Base-by-base conservation (phyloP, 2,888 invertebrate genomes). In the Anagyrus pseudococci region DNA sequence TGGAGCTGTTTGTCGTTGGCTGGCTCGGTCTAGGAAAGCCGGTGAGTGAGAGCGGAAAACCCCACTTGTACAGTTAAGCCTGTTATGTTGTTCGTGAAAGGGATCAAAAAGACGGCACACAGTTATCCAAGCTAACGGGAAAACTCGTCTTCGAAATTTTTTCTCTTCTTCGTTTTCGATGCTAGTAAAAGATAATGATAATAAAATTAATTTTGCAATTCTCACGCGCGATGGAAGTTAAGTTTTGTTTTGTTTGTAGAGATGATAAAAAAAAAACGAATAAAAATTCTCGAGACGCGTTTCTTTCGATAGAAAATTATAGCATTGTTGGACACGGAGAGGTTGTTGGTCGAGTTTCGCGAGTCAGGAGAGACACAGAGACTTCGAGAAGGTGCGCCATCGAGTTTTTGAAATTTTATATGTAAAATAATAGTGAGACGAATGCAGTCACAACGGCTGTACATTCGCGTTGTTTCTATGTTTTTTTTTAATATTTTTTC, bases 51-150 rank as follows among this genome's bases (percentile, higher is more conserved):
- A 69, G 65, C 64, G 67, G 66, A 67, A 72, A 71, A 73, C 72
- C n/a, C 72, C 71, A 72, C 73, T 77, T 75, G 75, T 76, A 73
- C 74, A 77, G 74, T 73, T 66, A 66, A 25, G 41, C 33, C 33
- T 37, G 2, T 37, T 37, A n/a, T 37, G 10, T 37, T 8, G 33
- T 37, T 37, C 33, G 33, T 2, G 15, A 37, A 37, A 37, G 15
- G 8, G 8, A 2, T 37, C 2, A 62, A 41, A 62, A 54, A 67
- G 62, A 64, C 50, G 61, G 50, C 66, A 64, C 64, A 64, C 67
- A 67, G 56, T 64, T n/a, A 64, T 56, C 62, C 64, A 58, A 64
- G 59, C n/a, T 62, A 62, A 64, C 55, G 54, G 65, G 55, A 67
- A 59, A 67, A 50, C 60, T 62, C 58, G 67, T 62, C 62, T 64